Evolutionary conservation across 2,888 invertebrate genomes (phyloP), one percentile per base, ranked within the genome.

Genomic region (Yponomeuta cagnagella): DNA sequence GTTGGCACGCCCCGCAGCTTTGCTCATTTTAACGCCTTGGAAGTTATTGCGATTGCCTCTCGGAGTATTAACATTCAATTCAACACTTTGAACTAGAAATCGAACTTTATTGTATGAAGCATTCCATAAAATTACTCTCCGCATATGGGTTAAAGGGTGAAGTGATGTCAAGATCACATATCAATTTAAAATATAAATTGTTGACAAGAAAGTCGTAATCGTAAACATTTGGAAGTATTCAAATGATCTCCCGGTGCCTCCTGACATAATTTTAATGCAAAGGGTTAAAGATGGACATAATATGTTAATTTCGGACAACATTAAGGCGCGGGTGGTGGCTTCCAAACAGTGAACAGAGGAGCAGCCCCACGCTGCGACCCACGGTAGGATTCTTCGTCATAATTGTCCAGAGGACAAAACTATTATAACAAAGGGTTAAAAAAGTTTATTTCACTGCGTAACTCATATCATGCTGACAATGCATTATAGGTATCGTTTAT

Each of bases 381-480:
- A 79, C 82, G 82, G 83, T 85, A 78, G 82, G 84, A 86, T 77
- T 77, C 88, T 85, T 88, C 89, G 88, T 88, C 89, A 86, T 86
- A 87, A 83, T 84, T 82, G 84, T 84, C 78, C 78, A 77, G 74
- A 77, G 80, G 88, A 89, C 87, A 85, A 81, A 83, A 86, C 87
- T 83, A 87, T 90, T 85, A 84, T 81, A 82, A 75, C 74, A 74
- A 76, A 15, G 52, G 52, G 52, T 58, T 58, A 83, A 85, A 85
- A 82, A 82, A 79, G 72, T 75, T 79, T 76, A 83, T 86, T 85
- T 83, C 77, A 83, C 37, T 82, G 78, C 77, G 77, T 74, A 79
- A 77, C 80, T 83, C 84, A 82, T 79, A 83, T 92, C 92, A 91
- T 87, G 92, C 92, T 92, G 92, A 92, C 90, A 90, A 81, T 77